Percentiles rank a stretch among this genome's conserved stretches.
These are phyloP conservation scores for Vanessa atalanta DNA, from an alignment of 1,140 invertebrate genomes.

Conservation along the genomic window DNA sequence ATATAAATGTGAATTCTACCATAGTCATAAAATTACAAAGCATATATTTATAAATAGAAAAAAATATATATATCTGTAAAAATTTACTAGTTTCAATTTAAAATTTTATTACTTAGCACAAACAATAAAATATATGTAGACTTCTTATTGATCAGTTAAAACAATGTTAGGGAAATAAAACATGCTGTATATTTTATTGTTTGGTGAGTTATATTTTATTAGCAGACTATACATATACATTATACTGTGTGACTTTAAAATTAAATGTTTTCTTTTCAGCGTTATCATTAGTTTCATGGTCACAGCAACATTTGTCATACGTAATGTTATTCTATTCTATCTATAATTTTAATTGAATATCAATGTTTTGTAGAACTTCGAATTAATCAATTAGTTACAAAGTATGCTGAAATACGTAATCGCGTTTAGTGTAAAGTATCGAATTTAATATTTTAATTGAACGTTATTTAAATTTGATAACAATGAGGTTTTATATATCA, in stretches of 20 bases:
- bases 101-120: conserved; percentile 4
- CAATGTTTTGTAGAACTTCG: background rate
- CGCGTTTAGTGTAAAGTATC: no score
- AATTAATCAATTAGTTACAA: no score
- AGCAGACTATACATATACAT: background rate
- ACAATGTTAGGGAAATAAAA: background rate
- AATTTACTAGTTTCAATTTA: background rate
- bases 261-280: conserved; percentile 17
- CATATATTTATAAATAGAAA: background rate
- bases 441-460: no score
- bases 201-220: conserved; percentile 15
- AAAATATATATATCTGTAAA: background rate
- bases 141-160: background rate
- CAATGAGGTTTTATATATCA: no score
- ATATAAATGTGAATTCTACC: no score
- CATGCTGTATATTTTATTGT: conserved; percentile 8
- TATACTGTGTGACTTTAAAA: background rate
- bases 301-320: conserved; percentile 21
- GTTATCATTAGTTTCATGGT: background rate
- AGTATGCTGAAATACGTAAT: no score
- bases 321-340: conserved; percentile 13
- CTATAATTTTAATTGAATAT: background rate
- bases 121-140: conserved; percentile 8
- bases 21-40: no score
- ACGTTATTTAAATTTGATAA: no score